Evolutionary conservation across 2,888 invertebrate species (phyloP).

Genomic region (Megaustenia siamemsis): DNA sequence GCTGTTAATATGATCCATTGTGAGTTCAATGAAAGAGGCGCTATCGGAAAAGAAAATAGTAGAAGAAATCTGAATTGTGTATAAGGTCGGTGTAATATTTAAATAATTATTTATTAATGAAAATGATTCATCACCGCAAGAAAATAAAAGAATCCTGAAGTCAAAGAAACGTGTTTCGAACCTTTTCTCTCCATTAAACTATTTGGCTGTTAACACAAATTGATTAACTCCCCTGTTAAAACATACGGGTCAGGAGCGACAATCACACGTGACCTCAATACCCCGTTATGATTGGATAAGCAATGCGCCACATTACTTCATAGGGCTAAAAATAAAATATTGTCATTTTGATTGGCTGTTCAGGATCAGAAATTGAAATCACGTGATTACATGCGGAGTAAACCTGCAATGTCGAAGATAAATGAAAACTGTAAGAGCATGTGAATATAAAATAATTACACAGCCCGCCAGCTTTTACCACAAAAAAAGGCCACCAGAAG

Average conservation of each 20-base stretch:
- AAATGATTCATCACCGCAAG: too few relatives aligned
- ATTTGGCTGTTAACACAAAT: background rate
- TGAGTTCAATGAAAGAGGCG: too few relatives aligned
- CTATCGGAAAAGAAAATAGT: background rate
- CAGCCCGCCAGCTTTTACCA: background rate
- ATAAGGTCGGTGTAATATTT: too few relatives aligned
- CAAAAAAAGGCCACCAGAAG: background rate
- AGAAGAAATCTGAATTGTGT: too few relatives aligned
- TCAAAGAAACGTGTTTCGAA: background rate
- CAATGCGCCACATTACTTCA: slow-evolving; percentile 13
- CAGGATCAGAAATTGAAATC: background rate
- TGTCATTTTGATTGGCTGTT: background rate
- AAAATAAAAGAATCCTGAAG: background rate
- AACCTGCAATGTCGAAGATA: background rate
- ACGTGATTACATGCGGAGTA: background rate
- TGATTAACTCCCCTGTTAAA: slow-evolving; percentile 16
- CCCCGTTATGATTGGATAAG: slow-evolving; percentile 22
- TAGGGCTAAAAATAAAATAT: background rate
- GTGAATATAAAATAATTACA: background rate
- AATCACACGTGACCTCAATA: background rate
- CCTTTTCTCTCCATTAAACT: background rate
- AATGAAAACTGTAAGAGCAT: background rate
- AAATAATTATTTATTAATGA: too few relatives aligned
- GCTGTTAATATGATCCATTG: too few relatives aligned
- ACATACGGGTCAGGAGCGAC: too few relatives aligned